These are phyloP conservation scores for Ctenomys sociabilis DNA, from an alignment of 2,113 vertebrate species.

Conservation along the genomic window DNA sequence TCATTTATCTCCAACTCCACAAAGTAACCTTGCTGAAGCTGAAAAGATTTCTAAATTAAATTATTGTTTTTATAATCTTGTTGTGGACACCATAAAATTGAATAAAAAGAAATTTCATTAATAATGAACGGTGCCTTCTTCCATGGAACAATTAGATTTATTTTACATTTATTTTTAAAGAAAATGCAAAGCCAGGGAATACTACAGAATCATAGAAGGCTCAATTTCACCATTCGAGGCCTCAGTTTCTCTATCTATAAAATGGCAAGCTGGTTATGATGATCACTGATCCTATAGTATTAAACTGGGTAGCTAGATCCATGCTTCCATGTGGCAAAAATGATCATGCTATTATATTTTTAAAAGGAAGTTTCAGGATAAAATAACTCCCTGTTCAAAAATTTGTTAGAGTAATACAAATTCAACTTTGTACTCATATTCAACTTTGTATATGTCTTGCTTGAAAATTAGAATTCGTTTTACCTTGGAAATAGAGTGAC, in stretches of 20 bases:
- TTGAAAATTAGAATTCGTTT: neutral
- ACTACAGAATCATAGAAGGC: slow-evolving; percentile 47
- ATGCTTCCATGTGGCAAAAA: neutral
- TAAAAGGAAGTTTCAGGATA: neutral
- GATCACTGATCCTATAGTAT: neutral
- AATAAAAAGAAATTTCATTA: slow-evolving; percentile 87
- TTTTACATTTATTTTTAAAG: slow-evolving; percentile 73
- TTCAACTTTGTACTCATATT: neutral
- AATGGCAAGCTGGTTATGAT: neutral
- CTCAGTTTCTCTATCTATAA: slow-evolving; percentile 56
- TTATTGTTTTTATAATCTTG: slow-evolving; percentile 88
- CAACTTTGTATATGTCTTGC: neutral
- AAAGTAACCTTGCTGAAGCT: slow-evolving; percentile 84
- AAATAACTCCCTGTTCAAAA: slow-evolving; percentile 37
- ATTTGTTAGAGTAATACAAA: neutral
- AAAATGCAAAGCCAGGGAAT: slow-evolving; percentile 80
- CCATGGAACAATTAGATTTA: slow-evolving; percentile 74
- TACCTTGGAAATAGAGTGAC: neutral
- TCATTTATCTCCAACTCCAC: slow-evolving; percentile 90
- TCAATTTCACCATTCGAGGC: neutral
- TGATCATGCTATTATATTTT: neutral
- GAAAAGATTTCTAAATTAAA: slow-evolving; percentile 87
- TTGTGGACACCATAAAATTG: slow-evolving; percentile 85
- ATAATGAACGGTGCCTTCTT: slow-evolving; percentile 82
- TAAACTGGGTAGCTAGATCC: neutral